Base-by-base conservation (phyloP, 2,797 vertebrate species). In the Chaenodraco wilsoni region DNA sequence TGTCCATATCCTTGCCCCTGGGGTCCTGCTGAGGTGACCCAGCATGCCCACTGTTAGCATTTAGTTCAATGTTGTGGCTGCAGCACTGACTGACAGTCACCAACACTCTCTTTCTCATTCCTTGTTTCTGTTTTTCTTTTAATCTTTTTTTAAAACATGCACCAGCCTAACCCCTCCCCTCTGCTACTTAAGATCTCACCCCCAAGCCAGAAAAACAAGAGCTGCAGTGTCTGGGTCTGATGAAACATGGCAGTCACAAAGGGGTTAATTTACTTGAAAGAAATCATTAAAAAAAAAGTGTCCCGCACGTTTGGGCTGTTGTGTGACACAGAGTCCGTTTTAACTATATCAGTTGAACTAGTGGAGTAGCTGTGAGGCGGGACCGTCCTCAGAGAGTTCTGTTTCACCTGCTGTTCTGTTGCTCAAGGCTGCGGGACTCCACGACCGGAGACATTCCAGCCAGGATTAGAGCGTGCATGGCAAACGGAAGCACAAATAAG, bases 21-120 rank as follows among this genome's bases (percentile, higher is more conserved):
- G 72, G 63, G 74, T 92, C 89, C 91, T 92, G 90, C 90, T 89
- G 93, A 92, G 94, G 84, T 90, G 85, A 93, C 92, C 89, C 91
- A 79, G 92, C 89, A 87, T 91, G 94, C 93, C 56, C 75, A 72
- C 79, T 74, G 73, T 85, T 76, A 92, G 86, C 75, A 94, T 95
- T 86, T 92, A 83, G 86, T 88, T 94, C 89, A 88, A 59, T 88
- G 91, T 88, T 91, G 80, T 87, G 82, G 87, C 88, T 87, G 83
- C 63, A 78, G 56, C 23, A 15, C 63, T 82, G 76, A 81, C 52
- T 65, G 72, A 68, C 61, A 68, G 44, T 65, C 14, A 5, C 13
- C 56, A 54, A 21, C 16, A 55, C 44, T 66, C 64, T 70, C 43
- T 74, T 41, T 27, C n/a, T 52, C 41, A 56, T 51, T 40, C 55